Evolutionary conservation across 1,140 invertebrate species (phyloP).

Genomic region (Stenopsyche tienmushanensis): DNA sequence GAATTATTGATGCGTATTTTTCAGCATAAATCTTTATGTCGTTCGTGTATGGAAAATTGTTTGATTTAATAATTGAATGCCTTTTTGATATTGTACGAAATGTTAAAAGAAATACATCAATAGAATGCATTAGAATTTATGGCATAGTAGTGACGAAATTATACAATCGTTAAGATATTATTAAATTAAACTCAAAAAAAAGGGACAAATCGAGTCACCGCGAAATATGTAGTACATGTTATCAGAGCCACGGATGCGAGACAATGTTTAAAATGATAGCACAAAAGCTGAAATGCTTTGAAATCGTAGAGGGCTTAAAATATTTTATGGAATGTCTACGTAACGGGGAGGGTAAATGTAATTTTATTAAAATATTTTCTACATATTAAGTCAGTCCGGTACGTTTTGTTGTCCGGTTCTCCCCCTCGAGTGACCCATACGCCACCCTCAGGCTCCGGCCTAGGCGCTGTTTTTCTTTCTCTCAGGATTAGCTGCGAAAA

Average conservation of each 20-base stretch:
- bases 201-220: no score
- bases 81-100: no score
- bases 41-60: no score
- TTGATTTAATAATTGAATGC: no score
- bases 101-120: no score
- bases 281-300: conserved; percentile 34
- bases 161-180: no score
- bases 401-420: conserved; percentile 16
- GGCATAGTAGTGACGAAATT: no score
- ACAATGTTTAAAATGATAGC: conserved; percentile 30
- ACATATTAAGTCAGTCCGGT: conserved; percentile 37
- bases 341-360: conserved; percentile 18
- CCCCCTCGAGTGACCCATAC: conserved; percentile 2
- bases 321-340: conserved; percentile 26
- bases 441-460: neutral
- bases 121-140: no score
- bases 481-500: neutral
- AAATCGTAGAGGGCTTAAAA: conserved; percentile 23
- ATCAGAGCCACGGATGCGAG: neutral
- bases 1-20: neutral
- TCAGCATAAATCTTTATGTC: no score
- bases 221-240: no score
- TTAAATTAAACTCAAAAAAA: no score
- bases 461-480: neutral
- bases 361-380: conserved; percentile 43